Evolutionary conservation across 2,888 invertebrate species (phyloP), one percentile per base, ranked within the genome.

Genomic region (Scaeva pyrastri): DNA sequence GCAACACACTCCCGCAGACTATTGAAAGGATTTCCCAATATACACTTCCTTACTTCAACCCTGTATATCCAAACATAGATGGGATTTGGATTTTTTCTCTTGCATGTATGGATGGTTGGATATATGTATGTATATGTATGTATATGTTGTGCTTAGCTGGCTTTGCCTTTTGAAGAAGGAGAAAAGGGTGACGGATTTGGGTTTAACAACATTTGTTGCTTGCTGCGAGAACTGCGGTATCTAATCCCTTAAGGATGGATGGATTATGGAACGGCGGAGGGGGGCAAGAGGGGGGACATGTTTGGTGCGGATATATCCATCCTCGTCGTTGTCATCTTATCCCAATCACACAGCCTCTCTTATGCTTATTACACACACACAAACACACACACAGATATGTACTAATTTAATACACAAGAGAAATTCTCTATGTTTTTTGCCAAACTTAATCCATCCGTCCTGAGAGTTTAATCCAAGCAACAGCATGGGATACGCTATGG

Each of bases 171-270:
- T 23, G 31, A 71, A 45, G 55, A 71, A 41, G 26, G 56, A 43
- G 68, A 73, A 77, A 73, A 64, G 81, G 81, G 80, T 86, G 86
- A 86, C 70, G 82, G 77, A 86, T 82, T 86, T 82, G 73, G 75
- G 73, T 82, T 81, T 86, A 81, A 86, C 85, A 81, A 81, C 85
- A 86, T 86, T 86, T 86, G 86, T 77, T 77, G 86, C 86, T 86
- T 77, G 21, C 50, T 52, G 39, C n/a, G 62, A 77, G 60, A 86
- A 68, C 82, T 86, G 74, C 50, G 52, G 68, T 52, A 41, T 31
- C 10, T 21, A 31, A 16, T 52, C 50, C 45, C 71, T 31, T 56
- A 73, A 70, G 66, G 68, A 73, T 64, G 73, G 52, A 52, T 52
- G 3, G 4, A 48, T 31, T 11, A 10, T 1, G 48, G 23, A 6